Evolutionary conservation across 2,888 invertebrate species (phyloP), one percentile per base, ranked within the genome.

Genomic region (Allygus modestus): DNA sequence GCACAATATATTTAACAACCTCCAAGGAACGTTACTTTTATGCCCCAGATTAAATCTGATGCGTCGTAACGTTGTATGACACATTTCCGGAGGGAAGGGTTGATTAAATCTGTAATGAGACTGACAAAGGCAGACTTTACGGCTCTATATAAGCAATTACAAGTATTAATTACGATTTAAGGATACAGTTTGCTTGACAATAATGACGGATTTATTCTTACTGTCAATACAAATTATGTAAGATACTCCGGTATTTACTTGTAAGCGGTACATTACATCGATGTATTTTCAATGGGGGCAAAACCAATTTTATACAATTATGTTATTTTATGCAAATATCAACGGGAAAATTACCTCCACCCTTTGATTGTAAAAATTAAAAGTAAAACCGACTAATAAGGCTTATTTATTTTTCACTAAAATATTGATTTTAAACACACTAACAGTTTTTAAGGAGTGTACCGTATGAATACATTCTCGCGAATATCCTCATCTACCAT

Each of bases 1-100:
- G 23, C 73, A 73, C 73, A 73, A 73, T 73, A 73, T 73, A 73
- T 73, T 73, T 73, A 73, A 73, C 73, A 43, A 20, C 73, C 73
- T 37, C 73, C 73, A 43, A 20, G 43, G 43, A 37, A 41, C 73
- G 43, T 73, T 73, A 73, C 73, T 73, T 73, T 73, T 73, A 73
- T n/a, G 41, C 26, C 73, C 37, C 41, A 73, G 73, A 73, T 73
- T 73, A 73, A 73, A 73, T 73, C 73, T 43, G 73, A 73, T 41
- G 20, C 65, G 69, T 41, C 73, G 73, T 73, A 37, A 73, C 73
- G 41, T 37, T 73, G 41, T 41, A 73, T 73, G 73, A 41, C 41
- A 37, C 73, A 37, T 20, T 23, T 23, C 37, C 26, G 41, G 73
- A 28, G 69, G 1, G 37, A 15, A 43, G 20, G 43, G 73, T 73